Conservation (phyloP, 2,113 vertebrate species). For the Microtus ochrogaster region DNA sequence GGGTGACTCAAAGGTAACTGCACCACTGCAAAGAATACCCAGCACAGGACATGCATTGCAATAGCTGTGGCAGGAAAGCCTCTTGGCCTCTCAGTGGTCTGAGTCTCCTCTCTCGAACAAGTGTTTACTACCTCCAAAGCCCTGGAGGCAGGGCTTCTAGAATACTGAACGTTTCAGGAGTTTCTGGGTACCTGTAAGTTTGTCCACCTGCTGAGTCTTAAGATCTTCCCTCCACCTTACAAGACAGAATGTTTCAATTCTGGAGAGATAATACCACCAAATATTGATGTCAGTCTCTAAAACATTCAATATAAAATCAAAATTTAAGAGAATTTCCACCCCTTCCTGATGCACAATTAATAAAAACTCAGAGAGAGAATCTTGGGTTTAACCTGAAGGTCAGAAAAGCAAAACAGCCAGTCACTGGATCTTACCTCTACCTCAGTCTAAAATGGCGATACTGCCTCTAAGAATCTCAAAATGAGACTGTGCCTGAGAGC, state of each 20-base stretch:
- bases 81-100: not conserved
- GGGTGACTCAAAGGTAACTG: not conserved
- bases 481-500: too few species aligned
- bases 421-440: too few species aligned
- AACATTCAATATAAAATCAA: not conserved
- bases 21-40: not conserved
- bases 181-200: not conserved
- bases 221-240: too few species aligned
- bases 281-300: not conserved
- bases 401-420: too few species aligned
- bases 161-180: not conserved
- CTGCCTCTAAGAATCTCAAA: too few species aligned
- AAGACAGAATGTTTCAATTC: not conserved
- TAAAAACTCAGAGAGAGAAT: too few species aligned
- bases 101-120: not conserved
- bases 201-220: not conserved
- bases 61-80: not conserved
- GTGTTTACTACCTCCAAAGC: not conserved
- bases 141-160: not conserved
- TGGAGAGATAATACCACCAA: not conserved
- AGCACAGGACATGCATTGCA: not conserved
- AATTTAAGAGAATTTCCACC: not conserved
- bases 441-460: too few species aligned
- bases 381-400: too few species aligned
- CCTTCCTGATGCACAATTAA: not conserved